These are phyloP conservation scores for Dorcus hopei DNA, from an alignment of 2,888 invertebrate species.

Conservation along the genomic window DNA sequence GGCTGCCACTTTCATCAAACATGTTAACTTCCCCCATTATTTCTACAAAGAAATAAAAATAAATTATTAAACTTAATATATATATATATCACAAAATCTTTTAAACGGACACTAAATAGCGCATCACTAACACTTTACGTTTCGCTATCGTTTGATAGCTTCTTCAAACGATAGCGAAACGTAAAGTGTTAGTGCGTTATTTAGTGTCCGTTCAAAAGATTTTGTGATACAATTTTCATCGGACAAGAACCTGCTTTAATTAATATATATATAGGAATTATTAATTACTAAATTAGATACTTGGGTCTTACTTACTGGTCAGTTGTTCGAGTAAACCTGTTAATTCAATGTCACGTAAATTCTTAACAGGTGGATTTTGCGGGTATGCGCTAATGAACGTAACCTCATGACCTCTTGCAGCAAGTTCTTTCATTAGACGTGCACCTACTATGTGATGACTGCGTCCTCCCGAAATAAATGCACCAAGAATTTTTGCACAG, in stretches of 20 bases:
- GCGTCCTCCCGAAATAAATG: constrained; percentile 33
- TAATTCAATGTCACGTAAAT: constrained; percentile 32
- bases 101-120: too few species aligned
- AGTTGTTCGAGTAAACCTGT: constrained; percentile 5
- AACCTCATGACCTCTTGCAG: constrained; percentile 48
- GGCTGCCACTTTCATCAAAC: background rate
- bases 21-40: background rate
- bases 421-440: constrained; percentile 35
- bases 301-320: background rate
- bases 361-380: constrained; percentile 45
- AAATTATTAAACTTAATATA: background rate
- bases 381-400: constrained; percentile 37
- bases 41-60: background rate
- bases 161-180: too few species aligned
- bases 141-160: too few species aligned
- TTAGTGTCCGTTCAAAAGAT: too few species aligned
- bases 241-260: too few species aligned
- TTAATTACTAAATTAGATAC: background rate
- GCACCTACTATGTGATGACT: constrained; percentile 37
- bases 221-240: too few species aligned
- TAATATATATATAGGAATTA: background rate
- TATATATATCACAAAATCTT: too few species aligned
- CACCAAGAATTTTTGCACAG: constrained; percentile 31
- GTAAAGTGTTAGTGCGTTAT: too few species aligned
- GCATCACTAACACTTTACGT: too few species aligned